Base-by-base conservation (phyloP, 2,113 vertebrate genomes). In the Campylomormyrus tamandua region DNA sequence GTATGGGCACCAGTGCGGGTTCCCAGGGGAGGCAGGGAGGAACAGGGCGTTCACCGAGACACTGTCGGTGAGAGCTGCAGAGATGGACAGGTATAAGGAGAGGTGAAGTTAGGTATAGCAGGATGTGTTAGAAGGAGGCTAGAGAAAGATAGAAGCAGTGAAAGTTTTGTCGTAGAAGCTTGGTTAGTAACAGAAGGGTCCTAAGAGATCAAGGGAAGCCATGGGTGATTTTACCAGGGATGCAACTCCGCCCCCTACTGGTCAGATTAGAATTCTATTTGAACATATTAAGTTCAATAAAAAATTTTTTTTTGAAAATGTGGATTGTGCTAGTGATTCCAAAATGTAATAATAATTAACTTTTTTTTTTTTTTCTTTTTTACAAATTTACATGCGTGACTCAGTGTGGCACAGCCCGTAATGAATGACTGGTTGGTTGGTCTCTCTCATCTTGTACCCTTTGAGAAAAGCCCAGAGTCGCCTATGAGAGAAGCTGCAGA, bases 11-110 rank as follows among this genome's bases (percentile, higher is more conserved):
- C 83, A 91, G 24, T 94, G 90, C n/a, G 88, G 88, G 80, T 89
- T 90, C n/a, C 90, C 90, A 11, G 91, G 91, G 74, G 87, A 45
- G 4, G 90, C 87, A 42, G 93, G 95, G 31, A 96, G 93, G 90
- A 96, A 96, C 90, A 95, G 2, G 3, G 89, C 83, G 24, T 95
- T 90, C 1, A 96, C 39, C 35, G 70, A 4, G 49, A 94, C 88
- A 0, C 91, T 90, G n/a, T 95, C 95, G 0, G 94, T 94, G 66
- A 96, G 92, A 87, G 92, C 96, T 96, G 70, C 17, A 53, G 48
- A 56, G 11, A 91, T 6, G 83, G 13, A 89, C 1, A 86, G 56
- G 74, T 4, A 42, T 21, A 80, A 39, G 84, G 8, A 56, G n/a
- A 84, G 0, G 46, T 27, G 15, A 58, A 8, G 42, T 80, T 49